These are phyloP conservation scores for Polydrusus tereticollis DNA, from an alignment of 2,888 invertebrate genomes.

Conservation along the genomic window DNA sequence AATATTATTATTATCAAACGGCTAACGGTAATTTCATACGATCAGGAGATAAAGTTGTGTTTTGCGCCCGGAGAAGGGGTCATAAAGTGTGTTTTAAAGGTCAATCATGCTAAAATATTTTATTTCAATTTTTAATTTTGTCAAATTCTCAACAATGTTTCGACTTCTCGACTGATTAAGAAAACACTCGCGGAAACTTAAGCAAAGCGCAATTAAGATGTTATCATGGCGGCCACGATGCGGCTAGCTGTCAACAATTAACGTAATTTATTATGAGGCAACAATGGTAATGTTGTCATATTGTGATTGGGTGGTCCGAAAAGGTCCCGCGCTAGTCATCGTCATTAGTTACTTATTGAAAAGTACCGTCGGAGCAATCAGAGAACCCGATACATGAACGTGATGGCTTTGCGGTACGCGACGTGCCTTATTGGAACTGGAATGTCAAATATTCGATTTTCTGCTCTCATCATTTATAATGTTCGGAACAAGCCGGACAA, in stretches of 20 bases:
- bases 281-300: conserved; percentile 68
- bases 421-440: conserved; percentile 30
- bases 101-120: too few relatives aligned
- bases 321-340: conserved; percentile 61
- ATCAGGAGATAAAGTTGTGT: too few relatives aligned
- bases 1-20: too few relatives aligned
- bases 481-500: conserved; percentile 9
- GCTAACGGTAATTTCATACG: too few relatives aligned
- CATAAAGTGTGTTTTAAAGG: too few relatives aligned
- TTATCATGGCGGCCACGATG: conserved; percentile 66
- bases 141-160: neutral
- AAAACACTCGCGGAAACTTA: conserved; percentile 66
- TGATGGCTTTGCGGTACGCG: conserved; percentile 21
- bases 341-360: conserved; percentile 67
- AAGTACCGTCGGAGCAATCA: conserved; percentile 54
- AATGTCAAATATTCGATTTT: conserved; percentile 52
- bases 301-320: conserved; percentile 67
- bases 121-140: too few relatives aligned
- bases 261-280: conserved; percentile 68
- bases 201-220: conserved; percentile 67
- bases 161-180: conserved; percentile 59
- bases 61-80: too few relatives aligned
- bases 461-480: conserved; percentile 53
- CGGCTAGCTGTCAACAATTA: conserved; percentile 68
- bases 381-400: conserved; percentile 22